Conservation (phyloP, 1,140 invertebrate genomes). For the Triops longicaudatus region DNA sequence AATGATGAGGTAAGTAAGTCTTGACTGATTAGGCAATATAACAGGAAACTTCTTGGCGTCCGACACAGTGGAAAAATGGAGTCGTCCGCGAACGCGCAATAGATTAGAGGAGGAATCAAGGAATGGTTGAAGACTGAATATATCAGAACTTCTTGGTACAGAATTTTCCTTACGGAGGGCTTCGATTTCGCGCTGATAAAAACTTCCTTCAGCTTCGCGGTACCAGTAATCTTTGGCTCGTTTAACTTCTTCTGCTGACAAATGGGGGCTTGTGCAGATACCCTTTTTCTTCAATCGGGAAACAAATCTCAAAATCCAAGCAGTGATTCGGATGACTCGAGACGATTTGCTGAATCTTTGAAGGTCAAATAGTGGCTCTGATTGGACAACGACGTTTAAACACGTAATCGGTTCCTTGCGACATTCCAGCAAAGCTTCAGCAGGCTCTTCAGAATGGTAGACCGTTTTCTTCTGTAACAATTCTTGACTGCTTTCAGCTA, state of each 20-base stretch:
- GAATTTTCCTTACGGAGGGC: no score
- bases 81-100: background rate
- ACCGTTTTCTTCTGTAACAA: slow-evolving; percentile 10
- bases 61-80: background rate
- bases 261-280: background rate
- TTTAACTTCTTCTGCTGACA: background rate
- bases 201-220: no score
- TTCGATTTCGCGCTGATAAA: no score
- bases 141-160: no score
- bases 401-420: background rate
- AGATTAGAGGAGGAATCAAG: no score
- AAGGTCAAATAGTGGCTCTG: background rate
- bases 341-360: background rate
- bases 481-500: background rate
- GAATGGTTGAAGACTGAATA: no score
- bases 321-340: background rate
- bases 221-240: no score
- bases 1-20: background rate
- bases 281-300: background rate
- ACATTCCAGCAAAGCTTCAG: background rate
- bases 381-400: background rate
- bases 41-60: background rate
- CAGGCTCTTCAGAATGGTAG: no score
- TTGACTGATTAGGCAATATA: background rate
- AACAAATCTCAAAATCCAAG: background rate